phyloP scores from a whole-genome alignment of 2,888 invertebrate species.

The Tiliacea aurago region DNA sequence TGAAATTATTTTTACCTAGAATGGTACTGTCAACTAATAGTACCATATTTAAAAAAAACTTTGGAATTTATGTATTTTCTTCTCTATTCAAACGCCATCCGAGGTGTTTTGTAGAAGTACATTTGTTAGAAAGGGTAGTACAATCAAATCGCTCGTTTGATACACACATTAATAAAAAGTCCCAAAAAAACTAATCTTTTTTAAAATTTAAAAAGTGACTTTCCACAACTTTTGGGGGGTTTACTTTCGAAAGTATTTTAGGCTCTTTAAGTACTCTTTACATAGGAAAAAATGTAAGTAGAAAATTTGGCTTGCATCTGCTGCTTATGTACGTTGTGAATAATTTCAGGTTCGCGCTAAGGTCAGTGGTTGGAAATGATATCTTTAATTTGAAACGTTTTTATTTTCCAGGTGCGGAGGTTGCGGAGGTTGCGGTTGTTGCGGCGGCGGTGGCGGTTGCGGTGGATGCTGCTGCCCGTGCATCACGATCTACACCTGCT shows the following conservation, averaged over 20 bases:
- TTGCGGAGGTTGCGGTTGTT: slow-evolving; percentile 78
- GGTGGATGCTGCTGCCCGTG: slow-evolving; percentile 77
- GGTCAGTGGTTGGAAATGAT: too few species aligned
- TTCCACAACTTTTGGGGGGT: slow-evolving; percentile 40
- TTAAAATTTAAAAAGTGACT: slow-evolving; percentile 48
- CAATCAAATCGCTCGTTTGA: slow-evolving; percentile 76
- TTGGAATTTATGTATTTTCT: slow-evolving; percentile 11
- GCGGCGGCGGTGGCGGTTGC: slow-evolving; percentile 70
- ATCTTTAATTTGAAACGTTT: too few species aligned
- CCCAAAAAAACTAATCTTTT: slow-evolving; percentile 67
- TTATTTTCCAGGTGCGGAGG: slow-evolving; percentile 77
- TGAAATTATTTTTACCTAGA: neutral
- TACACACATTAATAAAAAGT: slow-evolving; percentile 70
- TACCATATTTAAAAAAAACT: neutral
- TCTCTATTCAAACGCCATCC: slow-evolving; percentile 68
- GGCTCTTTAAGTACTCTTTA: neutral
- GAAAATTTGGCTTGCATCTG: neutral
- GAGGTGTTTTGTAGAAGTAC: slow-evolving; percentile 72
- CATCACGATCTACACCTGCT: slow-evolving; percentile 86
- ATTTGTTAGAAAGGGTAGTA: slow-evolving; percentile 68
- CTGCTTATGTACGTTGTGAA: too few species aligned
- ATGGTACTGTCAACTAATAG: slow-evolving; percentile 13
- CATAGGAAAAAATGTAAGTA: slow-evolving; percentile 13
- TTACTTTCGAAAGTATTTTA: neutral
- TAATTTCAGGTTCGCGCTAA: too few species aligned